These are phyloP conservation scores for Sarotherodon lohbergeri DNA, from an alignment of 2,113 vertebrate species.

Conservation along the genomic window DNA sequence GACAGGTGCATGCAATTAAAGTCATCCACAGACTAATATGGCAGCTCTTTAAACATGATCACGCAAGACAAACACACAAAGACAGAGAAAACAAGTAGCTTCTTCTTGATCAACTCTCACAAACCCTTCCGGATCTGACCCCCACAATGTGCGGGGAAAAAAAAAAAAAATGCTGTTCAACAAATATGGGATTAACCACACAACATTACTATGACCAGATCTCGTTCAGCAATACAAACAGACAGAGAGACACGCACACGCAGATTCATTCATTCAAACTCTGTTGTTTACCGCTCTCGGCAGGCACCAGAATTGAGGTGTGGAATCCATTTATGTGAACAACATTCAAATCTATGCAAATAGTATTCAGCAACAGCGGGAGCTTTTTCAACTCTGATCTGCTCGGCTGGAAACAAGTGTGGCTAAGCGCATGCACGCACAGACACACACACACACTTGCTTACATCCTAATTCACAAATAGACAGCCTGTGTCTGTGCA, in stretches of 20 bases:
- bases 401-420: conserved; percentile 1
- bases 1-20: neutral
- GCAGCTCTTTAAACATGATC: neutral
- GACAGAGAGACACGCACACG: neutral
- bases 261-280: neutral
- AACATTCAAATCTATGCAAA: conserved; percentile 54
- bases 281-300: neutral
- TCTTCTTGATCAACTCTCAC: conserved; percentile 29
- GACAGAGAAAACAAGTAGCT: neutral
- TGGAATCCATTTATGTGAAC: conserved; percentile 29
- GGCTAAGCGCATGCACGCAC: neutral
- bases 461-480: neutral
- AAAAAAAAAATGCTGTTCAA: neutral
- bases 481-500: neutral
- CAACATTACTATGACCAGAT: neutral
- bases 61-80: neutral
- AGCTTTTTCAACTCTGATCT: conserved; percentile 9
- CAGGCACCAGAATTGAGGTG: conserved; percentile 1
- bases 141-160: neutral
- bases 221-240: neutral
- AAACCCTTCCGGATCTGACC: conserved; percentile 26
- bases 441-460: neutral
- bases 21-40: neutral
- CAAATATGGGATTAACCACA: conserved; percentile 37
- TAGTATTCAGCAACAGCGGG: conserved; percentile 9